Base-by-base conservation (phyloP, 1,140 invertebrate genomes). In the Drosophila dunni region DNA sequence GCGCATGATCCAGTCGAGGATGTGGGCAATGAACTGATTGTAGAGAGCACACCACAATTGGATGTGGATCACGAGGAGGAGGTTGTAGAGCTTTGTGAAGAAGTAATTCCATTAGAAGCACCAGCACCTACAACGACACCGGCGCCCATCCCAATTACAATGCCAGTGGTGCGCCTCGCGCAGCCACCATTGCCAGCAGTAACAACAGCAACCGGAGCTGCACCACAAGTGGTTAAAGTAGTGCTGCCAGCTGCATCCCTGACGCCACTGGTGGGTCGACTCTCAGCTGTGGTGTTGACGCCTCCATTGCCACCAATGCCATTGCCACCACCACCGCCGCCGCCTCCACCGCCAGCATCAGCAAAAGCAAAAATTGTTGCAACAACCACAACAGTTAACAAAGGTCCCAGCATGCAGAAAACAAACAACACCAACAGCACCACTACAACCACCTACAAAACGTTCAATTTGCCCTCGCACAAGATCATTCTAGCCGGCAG, bases 11-110 rank as follows among this genome's bases (percentile, higher is more conserved):
- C 80, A 1, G 60, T 83, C n/a, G 65, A 84, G 8, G 58, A 88
- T 69, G 84, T 85, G 53, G 85, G 24, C 48, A 80, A 62, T 42
- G 84, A 85, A 62, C 20, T 85, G 0, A 68, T 74, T 44, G 83
- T 88, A 17, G 83, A 90, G 60, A 84, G 81, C 54, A 90, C 84
- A n/a, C 81, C 90, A 0, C 90, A 85, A 48, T 44, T 91, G 38
- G 56, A 78, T 11, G 88, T 91, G n/a, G 88, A 91, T 57, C 90
- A 92, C 36, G 90, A 92, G 50, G 91, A 91, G 20, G 91, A 92
- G 61, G 84, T 92, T 0, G 70, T 63, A 0, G 82, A 79, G 57
- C 70, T 91, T 2, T 79, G 75, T 24, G 79, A 78, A 11, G 83
- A 88, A 53, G 58, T 80, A 33, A 81, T 89, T 34, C 76, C 88